Percentiles rank a stretch among this genome's conserved stretches.
These are phyloP conservation scores for Helleia helle DNA, from an alignment of 2,888 invertebrate species.

Conservation along the genomic window DNA sequence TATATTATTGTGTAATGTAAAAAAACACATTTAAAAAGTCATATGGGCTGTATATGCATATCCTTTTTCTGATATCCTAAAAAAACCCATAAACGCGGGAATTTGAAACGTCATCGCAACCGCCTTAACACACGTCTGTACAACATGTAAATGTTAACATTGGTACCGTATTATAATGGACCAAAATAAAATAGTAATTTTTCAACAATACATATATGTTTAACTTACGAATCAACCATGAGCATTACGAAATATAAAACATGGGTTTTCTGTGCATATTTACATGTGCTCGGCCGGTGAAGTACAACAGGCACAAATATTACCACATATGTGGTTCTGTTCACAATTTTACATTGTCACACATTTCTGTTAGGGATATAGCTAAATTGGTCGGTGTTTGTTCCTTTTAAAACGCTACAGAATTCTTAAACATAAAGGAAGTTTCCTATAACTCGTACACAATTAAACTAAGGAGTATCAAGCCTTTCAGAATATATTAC, in stretches of 20 bases:
- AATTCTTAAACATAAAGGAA: conserved; percentile 8
- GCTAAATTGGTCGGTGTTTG: conserved; percentile 16
- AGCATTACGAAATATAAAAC: conserved; percentile 38
- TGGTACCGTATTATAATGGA: conserved; percentile 55
- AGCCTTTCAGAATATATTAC: conserved; percentile 10
- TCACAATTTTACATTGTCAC: background rate
- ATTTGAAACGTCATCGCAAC: background rate
- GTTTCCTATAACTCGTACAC: background rate
- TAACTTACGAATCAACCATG: conserved; percentile 39
- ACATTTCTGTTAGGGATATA: background rate
- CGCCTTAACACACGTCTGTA: conserved; percentile 42
- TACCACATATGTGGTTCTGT: background rate
- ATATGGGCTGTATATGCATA: too few species aligned
- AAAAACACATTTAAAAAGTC: background rate
- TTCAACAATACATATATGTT: conserved; percentile 61
- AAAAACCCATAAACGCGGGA: background rate
- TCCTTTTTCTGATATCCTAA: too few species aligned
- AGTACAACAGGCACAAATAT: conserved; percentile 27
- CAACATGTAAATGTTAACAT: conserved; percentile 49
- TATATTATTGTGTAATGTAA: background rate
- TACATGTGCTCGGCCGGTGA: conserved; percentile 26
- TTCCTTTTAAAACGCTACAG: conserved; percentile 11
- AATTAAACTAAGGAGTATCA: conserved; percentile 11
- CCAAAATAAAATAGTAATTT: conserved; percentile 65
- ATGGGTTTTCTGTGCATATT: conserved; percentile 27